Conservation (phyloP, 2,797 vertebrate genomes). For the Catostomus latipinnis region DNA sequence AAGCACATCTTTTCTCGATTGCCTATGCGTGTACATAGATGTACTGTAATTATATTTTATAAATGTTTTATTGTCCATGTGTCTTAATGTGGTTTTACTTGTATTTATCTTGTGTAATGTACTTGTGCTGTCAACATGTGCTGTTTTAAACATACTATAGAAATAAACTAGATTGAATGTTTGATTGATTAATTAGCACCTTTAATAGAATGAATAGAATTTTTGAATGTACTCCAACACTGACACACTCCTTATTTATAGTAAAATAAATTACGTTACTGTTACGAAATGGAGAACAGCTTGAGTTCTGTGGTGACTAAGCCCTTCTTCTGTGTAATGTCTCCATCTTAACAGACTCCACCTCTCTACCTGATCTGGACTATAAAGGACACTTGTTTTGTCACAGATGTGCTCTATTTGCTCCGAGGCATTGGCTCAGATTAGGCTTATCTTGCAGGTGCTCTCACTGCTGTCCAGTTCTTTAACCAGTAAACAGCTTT, state of each 20-base stretch:
- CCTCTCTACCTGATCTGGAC: constrained; percentile 70
- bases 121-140: too few relatives aligned
- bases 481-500: not conserved
- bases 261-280: not conserved
- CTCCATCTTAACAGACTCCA: constrained; percentile 71
- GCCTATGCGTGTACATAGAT: too few relatives aligned
- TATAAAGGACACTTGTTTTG: constrained; percentile 77
- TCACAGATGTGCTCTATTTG: constrained; percentile 57
- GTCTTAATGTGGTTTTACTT: too few relatives aligned
- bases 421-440: constrained; percentile 55
- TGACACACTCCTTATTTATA: not conserved
- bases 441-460: constrained; percentile 36
- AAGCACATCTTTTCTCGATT: too few relatives aligned
- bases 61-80: too few relatives aligned
- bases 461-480: not conserved
- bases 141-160: too few relatives aligned
- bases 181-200: too few relatives aligned
- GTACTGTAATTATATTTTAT: too few relatives aligned
- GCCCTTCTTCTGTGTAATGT: constrained; percentile 71
- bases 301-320: constrained; percentile 48
- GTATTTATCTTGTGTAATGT: too few relatives aligned
- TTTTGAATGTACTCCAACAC: not conserved
- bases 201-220: not conserved
- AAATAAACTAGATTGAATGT: too few relatives aligned
- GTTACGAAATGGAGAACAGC: constrained; percentile 68